Evolutionary conservation across 2,113 vertebrate genomes (phyloP).

Genomic region (Gadus macrocephalus): DNA sequence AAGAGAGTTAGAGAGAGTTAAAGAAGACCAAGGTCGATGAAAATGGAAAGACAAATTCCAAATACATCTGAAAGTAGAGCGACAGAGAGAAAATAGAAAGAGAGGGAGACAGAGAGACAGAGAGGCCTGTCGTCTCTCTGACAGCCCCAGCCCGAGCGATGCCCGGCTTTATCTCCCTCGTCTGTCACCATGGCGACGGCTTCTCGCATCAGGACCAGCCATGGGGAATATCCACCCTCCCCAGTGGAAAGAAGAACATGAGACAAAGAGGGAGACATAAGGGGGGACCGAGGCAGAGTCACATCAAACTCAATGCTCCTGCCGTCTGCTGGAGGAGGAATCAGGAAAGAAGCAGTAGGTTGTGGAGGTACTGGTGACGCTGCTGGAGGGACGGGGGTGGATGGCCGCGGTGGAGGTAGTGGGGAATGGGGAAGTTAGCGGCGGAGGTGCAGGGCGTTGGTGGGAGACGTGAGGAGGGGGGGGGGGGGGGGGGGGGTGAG

Average conservation of each 20-base stretch:
- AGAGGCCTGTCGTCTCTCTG: slow-evolving; percentile 51
- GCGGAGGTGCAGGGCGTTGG: slow-evolving; percentile 35
- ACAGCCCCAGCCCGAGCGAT: slow-evolving; percentile 44
- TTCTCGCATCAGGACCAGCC: slow-evolving; percentile 65
- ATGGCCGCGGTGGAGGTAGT: background rate
- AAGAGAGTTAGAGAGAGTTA: too few species aligned
- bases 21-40: too few species aligned
- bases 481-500: too few species aligned
- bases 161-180: slow-evolving; percentile 55
- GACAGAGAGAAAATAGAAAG: slow-evolving; percentile 15
- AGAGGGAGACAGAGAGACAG: slow-evolving; percentile 42
- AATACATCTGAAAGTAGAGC: background rate
- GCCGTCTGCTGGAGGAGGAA: background rate
- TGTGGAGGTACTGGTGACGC: slow-evolving; percentile 35
- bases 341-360: slow-evolving; percentile 39
- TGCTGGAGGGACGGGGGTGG: slow-evolving; percentile 1
- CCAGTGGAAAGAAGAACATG: too few species aligned
- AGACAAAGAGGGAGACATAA: background rate
- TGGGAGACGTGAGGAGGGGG: background rate
- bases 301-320: too few species aligned
- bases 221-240: slow-evolving; percentile 42
- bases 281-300: slow-evolving; percentile 4
- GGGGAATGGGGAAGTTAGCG: background rate
- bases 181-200: slow-evolving; percentile 71
- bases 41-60: too few species aligned